Evolutionary conservation across 2,888 invertebrate genomes (phyloP), one percentile per base, ranked within the genome.

Genomic region (Chrysomela aeneicollis): DNA sequence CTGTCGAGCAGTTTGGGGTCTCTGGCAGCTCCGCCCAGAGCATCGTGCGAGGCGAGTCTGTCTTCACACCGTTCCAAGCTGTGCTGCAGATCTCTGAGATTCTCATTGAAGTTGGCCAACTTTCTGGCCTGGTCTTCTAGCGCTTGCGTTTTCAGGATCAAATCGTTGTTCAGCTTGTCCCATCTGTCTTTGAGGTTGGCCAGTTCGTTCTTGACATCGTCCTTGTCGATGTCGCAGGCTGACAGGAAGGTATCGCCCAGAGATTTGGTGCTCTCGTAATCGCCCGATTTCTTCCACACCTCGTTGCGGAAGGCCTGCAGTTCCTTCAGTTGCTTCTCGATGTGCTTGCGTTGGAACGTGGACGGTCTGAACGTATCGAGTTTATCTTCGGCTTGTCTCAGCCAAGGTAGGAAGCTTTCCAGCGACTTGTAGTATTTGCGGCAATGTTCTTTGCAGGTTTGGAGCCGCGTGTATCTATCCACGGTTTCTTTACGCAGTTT

Each of bases 211-310:
- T 93, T 90, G 0, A 98, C 93, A 1, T 92, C 88, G 53, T 96
- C 95, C 78, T 96, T 94, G 78, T 97, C 97, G 57, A 92, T 89
- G 79, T 97, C 97, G 73, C 96, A 96, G 52, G 93, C 88, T 0
- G 90, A 88, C 57, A 97, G 87, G 85, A 97, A 94, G 0, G 93
- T 90, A 76, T 96, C 95, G 0, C 97, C 97, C 2, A 94, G 84
- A 0, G 91, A 90, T 78, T 90, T 90, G 71, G 93, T 92, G 81
- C 93, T 94, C 77, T 97, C 97, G 76, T 92, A 96, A 82, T 97
- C 97, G 9, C 95, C 95, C 12, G 94, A 93, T 77, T 93, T 93
- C 81, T 95, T 94, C 91, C 95, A 93, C 0, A 97, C 90, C 76
- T 97, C 97, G 77, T 95, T 96, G 74, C 96, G 89, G 86, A 97